phyloP scores from a whole-genome alignment of 2,888 invertebrate genomes.

The Anodontia alba region DNA sequence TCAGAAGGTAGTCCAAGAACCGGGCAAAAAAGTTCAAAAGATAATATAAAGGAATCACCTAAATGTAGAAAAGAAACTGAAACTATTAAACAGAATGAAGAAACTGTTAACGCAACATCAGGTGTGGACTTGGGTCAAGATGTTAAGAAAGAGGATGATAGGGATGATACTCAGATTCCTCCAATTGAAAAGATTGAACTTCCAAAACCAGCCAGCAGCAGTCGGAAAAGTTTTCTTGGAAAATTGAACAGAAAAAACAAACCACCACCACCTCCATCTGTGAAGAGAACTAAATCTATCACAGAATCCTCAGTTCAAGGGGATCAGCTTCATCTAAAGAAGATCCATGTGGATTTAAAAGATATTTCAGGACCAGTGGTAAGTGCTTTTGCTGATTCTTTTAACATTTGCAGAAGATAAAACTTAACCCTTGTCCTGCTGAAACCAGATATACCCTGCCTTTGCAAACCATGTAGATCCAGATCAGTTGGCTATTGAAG shows the following conservation, averaged over 20 bases:
- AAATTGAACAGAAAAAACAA: slow-evolving; percentile 74
- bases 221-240: slow-evolving; percentile 77
- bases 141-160: slow-evolving; percentile 28
- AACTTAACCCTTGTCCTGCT: too few relatives aligned
- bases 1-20: slow-evolving; percentile 41
- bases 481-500: too few relatives aligned
- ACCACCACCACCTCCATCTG: slow-evolving; percentile 71
- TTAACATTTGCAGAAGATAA: too few relatives aligned
- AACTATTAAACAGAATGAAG: not conserved
- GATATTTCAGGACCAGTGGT: slow-evolving; percentile 82
- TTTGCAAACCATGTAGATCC: too few relatives aligned
- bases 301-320: slow-evolving; percentile 70
- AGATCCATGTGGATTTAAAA: slow-evolving; percentile 68
- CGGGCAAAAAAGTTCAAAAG: slow-evolving; percentile 17
- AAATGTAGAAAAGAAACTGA: slow-evolving; percentile 15
- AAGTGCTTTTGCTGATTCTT: slow-evolving; percentile 38
- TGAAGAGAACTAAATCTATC: slow-evolving; percentile 79
- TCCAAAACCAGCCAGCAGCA: slow-evolving; percentile 70
- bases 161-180: slow-evolving; percentile 3
- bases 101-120: slow-evolving; percentile 41
- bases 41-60: slow-evolving; percentile 27
- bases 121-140: slow-evolving; percentile 26
- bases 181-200: slow-evolving; percentile 77
- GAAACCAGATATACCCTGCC: too few relatives aligned
- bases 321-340: slow-evolving; percentile 69